Percentiles rank a stretch among this genome's conserved stretches.
Evolutionary conservation across 2,888 invertebrate species (phyloP).

Genomic region (Hyposoter didymator): DNA sequence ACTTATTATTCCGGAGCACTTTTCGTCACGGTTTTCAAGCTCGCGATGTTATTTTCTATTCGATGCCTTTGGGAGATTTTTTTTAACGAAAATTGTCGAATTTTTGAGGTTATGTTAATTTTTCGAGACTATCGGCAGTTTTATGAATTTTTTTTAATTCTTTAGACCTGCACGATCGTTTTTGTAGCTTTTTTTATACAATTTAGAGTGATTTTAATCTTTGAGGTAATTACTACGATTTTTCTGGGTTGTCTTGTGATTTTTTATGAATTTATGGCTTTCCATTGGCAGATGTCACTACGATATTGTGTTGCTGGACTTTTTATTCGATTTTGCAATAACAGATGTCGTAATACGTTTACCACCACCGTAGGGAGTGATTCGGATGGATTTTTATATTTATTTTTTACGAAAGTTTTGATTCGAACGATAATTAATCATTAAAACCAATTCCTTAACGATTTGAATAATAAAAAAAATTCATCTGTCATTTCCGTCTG

Average conservation of each 20-base stretch:
- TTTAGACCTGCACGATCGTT: not conserved
- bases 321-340: not conserved
- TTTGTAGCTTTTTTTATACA: not conserved
- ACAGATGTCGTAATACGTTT: not conserved
- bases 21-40: too few relatives aligned
- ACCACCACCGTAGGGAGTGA: too few relatives aligned
- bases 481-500: not conserved
- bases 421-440: too few relatives aligned
- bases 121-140: not conserved
- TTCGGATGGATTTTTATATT: too few relatives aligned
- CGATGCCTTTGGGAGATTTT: not conserved
- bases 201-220: not conserved
- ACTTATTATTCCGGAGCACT: not conserved
- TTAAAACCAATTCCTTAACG: too few relatives aligned
- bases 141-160: not conserved
- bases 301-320: not conserved
- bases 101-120: constrained; percentile 11
- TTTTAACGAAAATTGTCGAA: not conserved
- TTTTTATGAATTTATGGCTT: not conserved
- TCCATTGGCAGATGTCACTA: not conserved
- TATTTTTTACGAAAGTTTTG: too few relatives aligned
- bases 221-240: not conserved
- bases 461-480: too few relatives aligned
- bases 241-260: not conserved
- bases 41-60: not conserved